Evolutionary conservation across 2,113 vertebrate genomes (phyloP).

Genomic region (Noctilio leporinus): DNA sequence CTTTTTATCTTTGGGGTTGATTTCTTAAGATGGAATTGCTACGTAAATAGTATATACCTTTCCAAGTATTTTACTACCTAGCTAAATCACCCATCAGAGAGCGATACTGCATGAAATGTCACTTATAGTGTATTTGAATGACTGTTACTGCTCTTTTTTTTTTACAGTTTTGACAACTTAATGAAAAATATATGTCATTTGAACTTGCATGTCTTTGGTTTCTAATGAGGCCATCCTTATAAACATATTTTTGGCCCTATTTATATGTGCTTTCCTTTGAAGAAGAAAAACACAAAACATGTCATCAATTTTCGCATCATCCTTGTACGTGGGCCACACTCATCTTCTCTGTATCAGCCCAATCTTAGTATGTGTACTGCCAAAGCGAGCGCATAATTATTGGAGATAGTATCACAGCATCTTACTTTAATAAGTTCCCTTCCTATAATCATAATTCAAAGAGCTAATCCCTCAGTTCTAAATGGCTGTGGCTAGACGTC

Average conservation of each 20-base stretch:
- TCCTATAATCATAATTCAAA: not conserved
- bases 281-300: not conserved
- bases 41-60: not conserved
- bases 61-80: not conserved
- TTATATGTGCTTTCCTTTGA: not conserved
- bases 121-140: not conserved
- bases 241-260: not conserved
- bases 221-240: not conserved
- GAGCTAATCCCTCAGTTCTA: not conserved
- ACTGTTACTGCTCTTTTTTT: not conserved
- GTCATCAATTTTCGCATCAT: too few relatives aligned
- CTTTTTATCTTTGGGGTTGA: not conserved
- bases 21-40: not conserved
- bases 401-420: not conserved
- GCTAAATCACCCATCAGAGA: not conserved
- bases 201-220: not conserved
- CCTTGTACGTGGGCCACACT: not conserved
- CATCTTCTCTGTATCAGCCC: not conserved
- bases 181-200: not conserved
- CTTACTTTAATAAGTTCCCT: not conserved
- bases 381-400: not conserved
- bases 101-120: not conserved
- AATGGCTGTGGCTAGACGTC: not conserved
- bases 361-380: not conserved
- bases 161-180: not conserved